Conservation (phyloP, 1,140 invertebrate genomes). For the Ostrea denselamellosa region DNA sequence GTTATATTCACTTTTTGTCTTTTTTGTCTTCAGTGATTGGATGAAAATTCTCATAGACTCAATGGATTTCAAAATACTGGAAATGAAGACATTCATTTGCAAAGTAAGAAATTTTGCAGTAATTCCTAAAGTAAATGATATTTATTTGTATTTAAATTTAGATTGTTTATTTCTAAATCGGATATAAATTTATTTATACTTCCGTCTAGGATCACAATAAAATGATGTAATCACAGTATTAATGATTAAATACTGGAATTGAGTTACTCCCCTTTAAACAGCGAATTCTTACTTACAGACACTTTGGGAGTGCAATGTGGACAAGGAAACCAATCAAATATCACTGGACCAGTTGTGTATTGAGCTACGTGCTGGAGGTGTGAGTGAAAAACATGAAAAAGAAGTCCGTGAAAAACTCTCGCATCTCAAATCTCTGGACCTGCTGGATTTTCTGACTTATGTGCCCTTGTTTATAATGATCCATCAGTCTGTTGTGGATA, state of each 20-base stretch:
- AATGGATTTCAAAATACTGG: conserved; percentile 72
- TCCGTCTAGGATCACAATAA: too few relatives aligned
- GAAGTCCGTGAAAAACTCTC: conserved; percentile 70
- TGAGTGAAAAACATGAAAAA: conserved; percentile 70
- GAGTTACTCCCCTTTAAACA: background rate
- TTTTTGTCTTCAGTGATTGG: conserved; percentile 67
- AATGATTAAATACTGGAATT: background rate
- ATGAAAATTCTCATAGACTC: conserved; percentile 72
- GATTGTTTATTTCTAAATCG: background rate
- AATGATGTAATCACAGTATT: too few relatives aligned
- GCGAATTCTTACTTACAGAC: conserved; percentile 62
- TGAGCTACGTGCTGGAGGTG: conserved; percentile 75
- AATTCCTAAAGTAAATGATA: background rate
- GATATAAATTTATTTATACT: background rate
- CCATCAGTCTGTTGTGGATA: conserved; percentile 73
- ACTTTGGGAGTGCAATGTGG: conserved; percentile 77
- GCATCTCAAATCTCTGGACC: conserved; percentile 70
- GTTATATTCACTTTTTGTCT: background rate
- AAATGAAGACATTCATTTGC: conserved; percentile 76
- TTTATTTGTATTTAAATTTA: too few relatives aligned
- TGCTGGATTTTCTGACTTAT: conserved; percentile 77
- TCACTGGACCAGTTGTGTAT: conserved; percentile 73
- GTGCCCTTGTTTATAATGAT: conserved; percentile 77
- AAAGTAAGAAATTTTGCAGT: conserved; percentile 63
- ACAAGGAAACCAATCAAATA: conserved; percentile 71